phyloP scores from a whole-genome alignment of 2,888 invertebrate species.

The Plebejus melissa region DNA sequence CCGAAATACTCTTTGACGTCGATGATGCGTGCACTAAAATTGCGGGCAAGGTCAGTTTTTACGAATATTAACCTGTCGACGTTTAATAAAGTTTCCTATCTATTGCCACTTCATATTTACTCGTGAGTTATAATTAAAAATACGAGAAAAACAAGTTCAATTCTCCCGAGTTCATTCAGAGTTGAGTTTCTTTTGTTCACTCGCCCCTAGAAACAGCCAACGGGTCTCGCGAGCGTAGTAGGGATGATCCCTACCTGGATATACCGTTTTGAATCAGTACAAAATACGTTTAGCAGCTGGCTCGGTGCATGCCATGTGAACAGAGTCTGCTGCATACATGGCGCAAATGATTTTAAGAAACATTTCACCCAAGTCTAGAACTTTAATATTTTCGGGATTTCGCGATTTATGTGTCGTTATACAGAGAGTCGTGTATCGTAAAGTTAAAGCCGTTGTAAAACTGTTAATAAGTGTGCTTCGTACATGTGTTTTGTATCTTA shows the following conservation, averaged over 20 bases:
- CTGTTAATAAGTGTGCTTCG: conserved; percentile 49
- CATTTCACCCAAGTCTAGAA: background rate
- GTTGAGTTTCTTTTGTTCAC: conserved; percentile 19
- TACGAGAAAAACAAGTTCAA: background rate
- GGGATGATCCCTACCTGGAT: conserved; percentile 52
- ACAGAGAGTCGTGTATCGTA: conserved; percentile 46
- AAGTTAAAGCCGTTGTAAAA: conserved; percentile 44
- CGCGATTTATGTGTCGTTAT: conserved; percentile 32
- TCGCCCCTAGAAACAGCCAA: conserved; percentile 13
- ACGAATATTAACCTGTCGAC: background rate
- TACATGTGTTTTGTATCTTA: conserved; percentile 39
- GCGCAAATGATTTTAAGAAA: conserved; percentile 8
- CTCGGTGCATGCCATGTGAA: conserved; percentile 28
- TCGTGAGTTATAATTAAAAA: background rate
- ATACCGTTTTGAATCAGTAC: conserved; percentile 7
- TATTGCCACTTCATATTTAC: conserved; percentile 20
- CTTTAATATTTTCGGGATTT: background rate
- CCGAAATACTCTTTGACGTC: conserved; percentile 71
- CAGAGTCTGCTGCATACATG: conserved; percentile 5
- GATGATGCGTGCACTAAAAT: conserved; percentile 65
- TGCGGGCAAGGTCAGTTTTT: conserved; percentile 67
- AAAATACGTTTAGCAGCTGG: conserved; percentile 35
- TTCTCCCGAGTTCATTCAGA: background rate
- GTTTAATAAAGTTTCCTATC: conserved; percentile 29
- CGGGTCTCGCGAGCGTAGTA: conserved; percentile 37